Evolutionary conservation across 2,797 vertebrate species (phyloP).

Genomic region (Neoniphon sammara): DNA sequence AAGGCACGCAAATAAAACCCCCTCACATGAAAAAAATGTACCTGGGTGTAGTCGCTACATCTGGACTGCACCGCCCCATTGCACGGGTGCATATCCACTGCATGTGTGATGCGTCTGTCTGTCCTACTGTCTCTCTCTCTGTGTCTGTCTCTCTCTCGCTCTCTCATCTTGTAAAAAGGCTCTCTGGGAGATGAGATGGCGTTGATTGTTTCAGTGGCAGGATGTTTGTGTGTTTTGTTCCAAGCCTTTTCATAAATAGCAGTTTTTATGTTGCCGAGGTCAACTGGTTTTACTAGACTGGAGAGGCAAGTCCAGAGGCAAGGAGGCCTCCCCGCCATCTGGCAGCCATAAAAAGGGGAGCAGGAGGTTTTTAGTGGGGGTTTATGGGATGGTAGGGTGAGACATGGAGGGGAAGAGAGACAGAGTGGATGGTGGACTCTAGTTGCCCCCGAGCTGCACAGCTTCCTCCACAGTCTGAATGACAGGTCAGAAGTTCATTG

Average conservation of each 20-base stretch:
- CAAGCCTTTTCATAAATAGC: slow-evolving; percentile 82
- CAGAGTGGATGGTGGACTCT: slow-evolving; percentile 82
- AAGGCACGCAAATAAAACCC: slow-evolving; percentile 78
- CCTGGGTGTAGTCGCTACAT: slow-evolving; percentile 77
- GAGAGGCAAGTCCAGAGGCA: slow-evolving; percentile 86
- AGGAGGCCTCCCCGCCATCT: slow-evolving; percentile 84
- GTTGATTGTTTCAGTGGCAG: slow-evolving; percentile 75
- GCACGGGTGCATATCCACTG: slow-evolving; percentile 38
- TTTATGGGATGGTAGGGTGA: slow-evolving; percentile 82
- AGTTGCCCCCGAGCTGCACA: slow-evolving; percentile 81
- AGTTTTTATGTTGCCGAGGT: slow-evolving; percentile 82
- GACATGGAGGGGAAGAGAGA: slow-evolving; percentile 75
- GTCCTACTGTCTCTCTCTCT: slow-evolving; percentile 2
- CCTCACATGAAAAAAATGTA: slow-evolving; percentile 61
- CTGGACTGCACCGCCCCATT: slow-evolving; percentile 58
- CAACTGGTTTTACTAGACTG: slow-evolving; percentile 85
- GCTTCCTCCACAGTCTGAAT: slow-evolving; percentile 80
- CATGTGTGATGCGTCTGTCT: slow-evolving; percentile 1
- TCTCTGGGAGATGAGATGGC: slow-evolving; percentile 78
- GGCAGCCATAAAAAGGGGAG: slow-evolving; percentile 84
- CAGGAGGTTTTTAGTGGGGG: slow-evolving; percentile 79
- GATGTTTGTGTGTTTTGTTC: slow-evolving; percentile 83
- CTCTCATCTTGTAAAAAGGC: slow-evolving; percentile 76
- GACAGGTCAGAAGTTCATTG: slow-evolving; percentile 88
- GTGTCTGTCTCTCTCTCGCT: slow-evolving; percentile 31